Percentiles rank a stretch among this genome's conserved stretches.
These are phyloP conservation scores for Aplysina aerophoba DNA, from an alignment of 37 sponge, comb jelly and placozoan species.

Conservation along the genomic window DNA sequence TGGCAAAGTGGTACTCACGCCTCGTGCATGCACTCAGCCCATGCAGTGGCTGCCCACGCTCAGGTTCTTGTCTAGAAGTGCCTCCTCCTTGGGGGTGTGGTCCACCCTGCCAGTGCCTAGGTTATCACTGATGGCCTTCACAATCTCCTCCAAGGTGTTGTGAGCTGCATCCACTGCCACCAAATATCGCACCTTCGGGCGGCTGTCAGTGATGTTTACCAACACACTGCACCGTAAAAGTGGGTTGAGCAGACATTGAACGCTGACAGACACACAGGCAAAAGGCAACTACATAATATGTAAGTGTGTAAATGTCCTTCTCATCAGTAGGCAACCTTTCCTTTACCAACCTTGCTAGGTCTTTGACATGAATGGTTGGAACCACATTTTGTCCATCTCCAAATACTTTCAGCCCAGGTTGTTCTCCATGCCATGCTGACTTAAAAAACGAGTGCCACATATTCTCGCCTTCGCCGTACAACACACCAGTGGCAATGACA, in stretches of 20 bases:
- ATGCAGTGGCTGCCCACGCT: conserved; percentile 48
- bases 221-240: conserved; percentile 55
- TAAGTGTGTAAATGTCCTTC: background rate
- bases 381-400: conserved; percentile 91
- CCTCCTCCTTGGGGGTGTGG: conserved; percentile 70
- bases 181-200: conserved; percentile 82
- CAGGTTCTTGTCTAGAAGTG: conserved; percentile 68
- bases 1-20: background rate
- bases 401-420: conserved; percentile 65
- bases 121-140: conserved; percentile 75
- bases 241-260: background rate
- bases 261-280: no score
- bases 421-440: conserved; percentile 86
- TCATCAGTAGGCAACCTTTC: no score
- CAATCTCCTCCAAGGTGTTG: conserved; percentile 83
- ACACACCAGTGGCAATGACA: conserved; percentile 86
- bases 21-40: background rate
- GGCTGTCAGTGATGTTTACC: conserved; percentile 70
- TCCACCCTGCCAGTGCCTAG: conserved; percentile 77
- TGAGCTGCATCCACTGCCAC: conserved; percentile 90
- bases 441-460: conserved; percentile 91
- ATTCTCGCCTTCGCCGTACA: conserved; percentile 87
- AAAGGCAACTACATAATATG: background rate
- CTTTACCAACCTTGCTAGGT: conserved; percentile 71
- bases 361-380: conserved; percentile 90